A percentile compares a stretch with the other conserved stretches of the same genome.
Evolutionary conservation across 2,113 vertebrate genomes (phyloP).

Genomic region (Anguilla rostrata): DNA sequence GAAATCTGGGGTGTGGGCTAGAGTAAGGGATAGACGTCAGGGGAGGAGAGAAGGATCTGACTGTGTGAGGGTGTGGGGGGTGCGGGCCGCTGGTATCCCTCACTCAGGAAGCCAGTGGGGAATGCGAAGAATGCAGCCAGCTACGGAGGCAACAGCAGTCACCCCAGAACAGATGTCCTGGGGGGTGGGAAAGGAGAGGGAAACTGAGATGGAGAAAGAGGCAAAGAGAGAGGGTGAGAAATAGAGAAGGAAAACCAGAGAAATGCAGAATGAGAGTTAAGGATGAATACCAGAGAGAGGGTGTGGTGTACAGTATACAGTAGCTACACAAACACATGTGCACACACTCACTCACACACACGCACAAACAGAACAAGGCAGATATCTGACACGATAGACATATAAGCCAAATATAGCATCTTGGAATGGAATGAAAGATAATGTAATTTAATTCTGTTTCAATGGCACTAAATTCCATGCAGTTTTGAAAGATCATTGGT

Average conservation of each 20-base stretch:
- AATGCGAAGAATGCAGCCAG: not conserved
- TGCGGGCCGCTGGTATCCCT: not conserved
- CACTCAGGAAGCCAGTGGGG: not conserved
- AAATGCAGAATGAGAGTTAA: not conserved
- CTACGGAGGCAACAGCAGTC: not conserved
- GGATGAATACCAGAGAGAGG: not conserved
- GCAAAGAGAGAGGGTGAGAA: not conserved
- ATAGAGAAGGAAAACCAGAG: not conserved
- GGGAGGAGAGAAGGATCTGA: not conserved
- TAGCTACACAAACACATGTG: not conserved
- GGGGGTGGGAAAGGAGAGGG: not conserved
- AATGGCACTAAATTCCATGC: too few relatives aligned
- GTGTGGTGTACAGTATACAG: not conserved
- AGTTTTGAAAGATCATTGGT: too few relatives aligned
- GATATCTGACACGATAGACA: too few relatives aligned
- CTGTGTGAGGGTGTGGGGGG: not conserved
- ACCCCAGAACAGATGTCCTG: not conserved
- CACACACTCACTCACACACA: too few relatives aligned
- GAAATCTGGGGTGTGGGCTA: not conserved
- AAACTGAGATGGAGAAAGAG: too few relatives aligned
- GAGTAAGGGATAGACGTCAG: not conserved
- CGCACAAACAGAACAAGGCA: too few relatives aligned
- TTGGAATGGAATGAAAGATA: too few relatives aligned
- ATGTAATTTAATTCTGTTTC: too few relatives aligned
- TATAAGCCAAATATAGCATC: too few relatives aligned